phyloP scores from a whole-genome alignment of 2,888 invertebrate species.

The Euproctis similis region DNA sequence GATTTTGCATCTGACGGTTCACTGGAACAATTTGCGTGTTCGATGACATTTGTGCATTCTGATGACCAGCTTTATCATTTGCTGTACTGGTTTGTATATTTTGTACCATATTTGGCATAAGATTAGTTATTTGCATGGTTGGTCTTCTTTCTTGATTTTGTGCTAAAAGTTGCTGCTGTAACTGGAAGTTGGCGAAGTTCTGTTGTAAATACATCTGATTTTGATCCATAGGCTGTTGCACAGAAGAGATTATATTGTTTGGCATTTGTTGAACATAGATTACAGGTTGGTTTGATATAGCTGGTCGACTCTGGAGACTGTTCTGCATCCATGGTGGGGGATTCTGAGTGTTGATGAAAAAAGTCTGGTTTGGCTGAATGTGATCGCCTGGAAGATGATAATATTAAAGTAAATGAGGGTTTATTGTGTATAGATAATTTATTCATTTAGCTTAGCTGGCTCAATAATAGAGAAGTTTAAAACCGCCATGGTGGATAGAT shows the following conservation, averaged over 20 bases:
- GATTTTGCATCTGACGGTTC: slow-evolving; percentile 22
- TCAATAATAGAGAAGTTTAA: too few species aligned
- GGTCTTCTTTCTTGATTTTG: slow-evolving; percentile 35
- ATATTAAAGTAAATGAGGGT: not conserved
- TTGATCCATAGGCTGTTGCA: slow-evolving; percentile 49
- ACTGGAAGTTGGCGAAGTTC: slow-evolving; percentile 44
- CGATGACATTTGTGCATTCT: slow-evolving; percentile 18
- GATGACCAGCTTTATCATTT: slow-evolving; percentile 19
- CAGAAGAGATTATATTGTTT: slow-evolving; percentile 43
- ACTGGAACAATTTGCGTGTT: slow-evolving; percentile 19
- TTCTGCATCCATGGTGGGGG: slow-evolving; percentile 65
- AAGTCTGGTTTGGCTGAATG: slow-evolving; percentile 50
- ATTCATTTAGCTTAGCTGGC: too few species aligned
- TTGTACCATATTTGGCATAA: slow-evolving; percentile 31
- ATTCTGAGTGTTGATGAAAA: slow-evolving; percentile 57
- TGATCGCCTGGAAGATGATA: slow-evolving; percentile 45
- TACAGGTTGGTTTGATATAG: slow-evolving; percentile 41
- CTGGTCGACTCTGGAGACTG: slow-evolving; percentile 17
- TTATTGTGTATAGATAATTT: too few species aligned
- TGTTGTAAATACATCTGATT: slow-evolving; percentile 53
- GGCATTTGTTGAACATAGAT: slow-evolving; percentile 58
- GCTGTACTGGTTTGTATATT: slow-evolving; percentile 24
- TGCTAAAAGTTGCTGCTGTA: slow-evolving; percentile 45
- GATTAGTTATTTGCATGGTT: slow-evolving; percentile 29
- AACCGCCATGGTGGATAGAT: too few species aligned